Conservation (phyloP, 1,140 invertebrate species). For the Dinoponera quadriceps region DNA sequence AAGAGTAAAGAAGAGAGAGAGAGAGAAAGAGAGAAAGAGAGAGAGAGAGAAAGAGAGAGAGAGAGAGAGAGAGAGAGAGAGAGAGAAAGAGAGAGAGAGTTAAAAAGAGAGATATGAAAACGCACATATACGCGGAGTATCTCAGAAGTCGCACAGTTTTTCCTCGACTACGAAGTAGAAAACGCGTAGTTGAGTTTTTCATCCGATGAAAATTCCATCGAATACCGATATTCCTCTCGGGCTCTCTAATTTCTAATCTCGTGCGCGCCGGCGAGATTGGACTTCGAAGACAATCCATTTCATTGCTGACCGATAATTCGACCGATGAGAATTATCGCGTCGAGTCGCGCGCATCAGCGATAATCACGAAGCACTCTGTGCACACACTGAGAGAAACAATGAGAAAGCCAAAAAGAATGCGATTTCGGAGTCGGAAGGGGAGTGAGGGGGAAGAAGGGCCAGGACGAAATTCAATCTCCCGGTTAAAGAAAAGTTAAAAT, state of each 20-base stretch:
- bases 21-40: constrained; percentile 16
- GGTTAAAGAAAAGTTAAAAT: constrained; percentile 74
- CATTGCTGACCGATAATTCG: neutral
- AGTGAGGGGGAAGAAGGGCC: neutral
- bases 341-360: neutral
- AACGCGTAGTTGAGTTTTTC: constrained; percentile 6
- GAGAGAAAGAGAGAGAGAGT: too few species aligned
- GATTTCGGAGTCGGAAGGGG: neutral
- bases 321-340: neutral
- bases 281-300: neutral
- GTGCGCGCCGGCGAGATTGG: neutral
- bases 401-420: neutral
- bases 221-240: neutral
- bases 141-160: neutral
- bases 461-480: constrained; percentile 70
- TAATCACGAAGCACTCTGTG: neutral
- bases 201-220: neutral
- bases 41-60: neutral
- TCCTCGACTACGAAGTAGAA: neutral
- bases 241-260: constrained; percentile 6
- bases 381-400: neutral
- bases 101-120: too few species aligned
- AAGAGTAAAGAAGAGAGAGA: constrained; percentile 3
- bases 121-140: constrained; percentile 2
- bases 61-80: neutral